These are phyloP conservation scores for Sciaenops ocellatus DNA, from an alignment of 2,797 vertebrate genomes.

Conservation along the genomic window DNA sequence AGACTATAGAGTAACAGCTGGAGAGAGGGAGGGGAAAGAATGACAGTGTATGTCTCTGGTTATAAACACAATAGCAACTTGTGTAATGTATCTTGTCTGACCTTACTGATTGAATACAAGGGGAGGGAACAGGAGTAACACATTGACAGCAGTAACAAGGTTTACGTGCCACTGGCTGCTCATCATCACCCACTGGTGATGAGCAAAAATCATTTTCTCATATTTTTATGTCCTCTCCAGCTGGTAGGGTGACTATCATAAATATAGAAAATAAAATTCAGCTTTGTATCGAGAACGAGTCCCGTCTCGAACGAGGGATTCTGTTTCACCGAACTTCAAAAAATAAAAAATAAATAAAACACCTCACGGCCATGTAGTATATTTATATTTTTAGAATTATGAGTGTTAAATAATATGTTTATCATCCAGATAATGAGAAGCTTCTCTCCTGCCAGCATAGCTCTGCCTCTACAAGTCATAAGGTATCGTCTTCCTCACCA, in stretches of 20 bases:
- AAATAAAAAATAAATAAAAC: constrained; percentile 5
- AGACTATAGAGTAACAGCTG: constrained; percentile 83
- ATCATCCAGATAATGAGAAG: constrained; percentile 24
- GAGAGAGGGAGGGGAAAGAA: constrained; percentile 76
- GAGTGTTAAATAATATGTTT: constrained; percentile 17
- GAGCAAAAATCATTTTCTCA: constrained; percentile 21
- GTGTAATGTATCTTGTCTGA: constrained; percentile 75
- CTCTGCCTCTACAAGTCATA: constrained; percentile 27
- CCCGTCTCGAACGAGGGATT: not conserved
- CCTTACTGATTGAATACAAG: constrained; percentile 50
- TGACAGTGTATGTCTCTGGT: constrained; percentile 74
- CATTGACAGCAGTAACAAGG: constrained; percentile 27
- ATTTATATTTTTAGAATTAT: constrained; percentile 20
- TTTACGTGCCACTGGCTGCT: constrained; percentile 31
- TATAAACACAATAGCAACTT: constrained; percentile 83
- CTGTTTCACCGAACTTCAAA: not conserved
- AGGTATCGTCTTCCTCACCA: constrained; percentile 37
- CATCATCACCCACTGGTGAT: constrained; percentile 15
- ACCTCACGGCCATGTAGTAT: not conserved
- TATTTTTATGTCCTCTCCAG: constrained; percentile 7
- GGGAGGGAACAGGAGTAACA: constrained; percentile 39
- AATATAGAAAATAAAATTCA: not conserved
- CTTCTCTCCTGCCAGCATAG: constrained; percentile 16
- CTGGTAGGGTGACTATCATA: not conserved
- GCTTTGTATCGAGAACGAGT: not conserved